phyloP scores from a whole-genome alignment of 64 coral and sea anemone species.

The Dendrophyllia cribrosa region DNA sequence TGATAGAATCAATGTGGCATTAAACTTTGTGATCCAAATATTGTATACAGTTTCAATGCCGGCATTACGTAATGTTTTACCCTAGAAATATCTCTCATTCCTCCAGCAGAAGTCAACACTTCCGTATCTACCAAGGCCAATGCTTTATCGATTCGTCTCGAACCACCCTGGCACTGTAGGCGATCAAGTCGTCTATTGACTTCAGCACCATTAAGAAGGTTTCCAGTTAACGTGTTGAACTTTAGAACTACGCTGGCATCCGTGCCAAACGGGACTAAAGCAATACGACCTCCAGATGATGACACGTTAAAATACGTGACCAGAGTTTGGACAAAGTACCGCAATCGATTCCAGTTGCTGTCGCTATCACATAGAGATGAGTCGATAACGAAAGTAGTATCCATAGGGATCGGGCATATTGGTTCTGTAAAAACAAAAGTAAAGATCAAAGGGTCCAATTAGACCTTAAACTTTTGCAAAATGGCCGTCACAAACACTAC shows the following conservation, averaged over 20 bases:
- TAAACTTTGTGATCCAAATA: too few relatives aligned
- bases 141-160: constrained; percentile 67
- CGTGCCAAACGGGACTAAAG: constrained; percentile 25
- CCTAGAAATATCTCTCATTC: constrained; percentile 54
- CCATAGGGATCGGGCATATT: constrained; percentile 24
- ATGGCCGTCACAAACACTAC: not conserved
- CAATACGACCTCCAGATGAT: constrained; percentile 21
- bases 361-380: not conserved
- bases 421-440: not conserved
- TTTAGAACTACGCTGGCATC: constrained; percentile 35
- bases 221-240: constrained; percentile 49
- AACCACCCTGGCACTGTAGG: constrained; percentile 49
- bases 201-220: constrained; percentile 27
- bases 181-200: constrained; percentile 20
- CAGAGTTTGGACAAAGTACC: not conserved
- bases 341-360: not conserved
- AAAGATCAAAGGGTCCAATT: not conserved
- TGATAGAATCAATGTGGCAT: too few relatives aligned
- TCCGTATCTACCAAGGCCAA: constrained; percentile 53
- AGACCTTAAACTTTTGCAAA: too few relatives aligned
- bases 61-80: not conserved
- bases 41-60: too few relatives aligned
- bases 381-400: constrained; percentile 9
- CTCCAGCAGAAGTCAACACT: constrained; percentile 30
- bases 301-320: constrained; percentile 16